Base-by-base conservation (phyloP, 2,888 invertebrate species). In the Noctua janthe region DNA sequence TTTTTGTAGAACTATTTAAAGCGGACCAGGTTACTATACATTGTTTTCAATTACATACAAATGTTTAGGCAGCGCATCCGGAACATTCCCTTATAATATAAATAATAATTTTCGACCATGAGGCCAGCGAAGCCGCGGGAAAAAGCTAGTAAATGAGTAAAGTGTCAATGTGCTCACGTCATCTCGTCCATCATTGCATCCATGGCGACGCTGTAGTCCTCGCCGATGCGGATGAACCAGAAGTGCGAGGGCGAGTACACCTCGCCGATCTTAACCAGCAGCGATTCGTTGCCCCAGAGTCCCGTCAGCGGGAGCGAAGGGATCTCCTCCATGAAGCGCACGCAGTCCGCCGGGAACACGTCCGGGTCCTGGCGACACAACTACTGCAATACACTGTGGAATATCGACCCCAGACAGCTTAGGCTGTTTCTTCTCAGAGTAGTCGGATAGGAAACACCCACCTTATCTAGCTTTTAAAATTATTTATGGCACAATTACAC, bases 201-300 rank as follows among this genome's bases (percentile, higher is more conserved):
- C 92, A 97, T 93, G 85, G 95, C 95, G 77, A 91, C 77, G 88
- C 94, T 85, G 91, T 94, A 85, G 0, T 89, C 74, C 0, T 93
- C 91, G 1, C 95, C 95, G 78, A 95, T 94, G 23, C 96, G 94
- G 86, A 96, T 93, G 84, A 97, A 89, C 97, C 97, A 97, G 93
- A 97, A 97, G 93, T 97, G 97, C 49, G 97, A 97, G 67, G 97
- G 97, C 86, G 97, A 97, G 94, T 97, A 97, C 85, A 97, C 96
- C 94, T 96, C 97, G 29, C 95, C 97, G 71, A 97, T 94, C 47
- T 93, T 88, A 74, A 97, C 94, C 88, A 96, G 95, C 13, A 97
- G 89, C 94, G 93, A 91, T 84, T 89, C 92, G 69, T 95, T 95
- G 59, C 90, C 81, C 54, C 10, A 69, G 84, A 93, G 81, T 74